phyloP scores from a whole-genome alignment of 1,140 invertebrate species.

The Fopius arisanus region DNA sequence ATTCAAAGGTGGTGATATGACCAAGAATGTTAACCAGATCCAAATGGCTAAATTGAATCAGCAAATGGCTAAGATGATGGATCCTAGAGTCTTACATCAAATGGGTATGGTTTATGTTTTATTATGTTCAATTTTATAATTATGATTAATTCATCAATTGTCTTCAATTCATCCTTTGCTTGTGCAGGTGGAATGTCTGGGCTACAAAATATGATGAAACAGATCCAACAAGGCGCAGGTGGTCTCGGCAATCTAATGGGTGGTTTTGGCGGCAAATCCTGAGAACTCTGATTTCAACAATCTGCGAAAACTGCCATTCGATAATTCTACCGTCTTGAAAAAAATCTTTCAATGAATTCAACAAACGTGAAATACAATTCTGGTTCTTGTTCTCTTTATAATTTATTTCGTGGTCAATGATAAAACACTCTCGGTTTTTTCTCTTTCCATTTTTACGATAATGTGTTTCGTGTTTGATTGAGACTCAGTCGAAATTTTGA shows the following conservation, averaged over 20 bases:
- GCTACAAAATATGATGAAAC: constrained; percentile 97
- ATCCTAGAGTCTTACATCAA: constrained; percentile 95
- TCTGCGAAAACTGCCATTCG: constrained; percentile 9
- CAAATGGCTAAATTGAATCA: constrained; percentile 99
- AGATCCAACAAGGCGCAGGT: constrained; percentile 90
- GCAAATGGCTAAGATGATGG: constrained; percentile 99
- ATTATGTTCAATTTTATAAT: neutral
- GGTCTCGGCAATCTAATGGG: constrained; percentile 82
- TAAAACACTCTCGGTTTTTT: neutral
- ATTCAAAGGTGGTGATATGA: constrained; percentile 98
- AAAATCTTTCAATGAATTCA: neutral
- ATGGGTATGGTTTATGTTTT: constrained; percentile 70
- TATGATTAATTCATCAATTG: neutral
- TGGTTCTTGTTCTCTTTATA: neutral
- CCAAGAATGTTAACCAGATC: constrained; percentile 97
- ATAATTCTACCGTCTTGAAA: neutral
- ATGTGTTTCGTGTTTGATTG: neutral
- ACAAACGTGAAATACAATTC: neutral
- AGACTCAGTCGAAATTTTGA: neutral
- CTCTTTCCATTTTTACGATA: neutral
- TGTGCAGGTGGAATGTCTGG: constrained; percentile 91
- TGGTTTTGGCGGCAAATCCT: constrained; percentile 69
- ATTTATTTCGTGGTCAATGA: neutral
- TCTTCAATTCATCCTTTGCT: neutral
- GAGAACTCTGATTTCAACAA: constrained; percentile 36